Evolutionary conservation across 2,797 vertebrate species (phyloP).

Genomic region (Poeciliopsis paucimaculata): DNA sequence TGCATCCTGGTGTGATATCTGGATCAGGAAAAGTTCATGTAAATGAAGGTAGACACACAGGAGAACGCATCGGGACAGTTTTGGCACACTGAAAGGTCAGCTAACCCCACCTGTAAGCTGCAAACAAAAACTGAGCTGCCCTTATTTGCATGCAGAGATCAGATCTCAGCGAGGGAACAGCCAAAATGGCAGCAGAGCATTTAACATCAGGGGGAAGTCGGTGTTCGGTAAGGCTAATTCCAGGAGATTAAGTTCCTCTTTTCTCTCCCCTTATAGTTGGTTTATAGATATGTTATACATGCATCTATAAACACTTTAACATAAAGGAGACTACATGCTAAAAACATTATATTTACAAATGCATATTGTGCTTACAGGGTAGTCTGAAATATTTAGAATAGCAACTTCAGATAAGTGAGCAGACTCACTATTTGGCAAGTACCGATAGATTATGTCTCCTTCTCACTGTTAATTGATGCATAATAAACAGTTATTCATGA

Average conservation of each 20-base stretch:
- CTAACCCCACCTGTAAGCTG: neutral
- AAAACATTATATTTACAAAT: too few relatives aligned
- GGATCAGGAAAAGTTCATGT: neutral
- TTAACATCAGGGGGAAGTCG: neutral
- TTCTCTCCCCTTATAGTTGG: neutral
- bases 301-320: too few relatives aligned
- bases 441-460: too few relatives aligned
- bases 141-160: constrained; percentile 11
- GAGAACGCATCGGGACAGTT: neutral
- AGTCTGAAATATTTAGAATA: too few relatives aligned
- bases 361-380: too few relatives aligned
- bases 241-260: neutral
- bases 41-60: neutral
- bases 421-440: too few relatives aligned
- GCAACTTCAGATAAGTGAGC: too few relatives aligned
- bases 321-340: too few relatives aligned
- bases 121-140: neutral
- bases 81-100: neutral
- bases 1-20: neutral
- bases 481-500: too few relatives aligned
- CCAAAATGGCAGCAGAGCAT: neutral
- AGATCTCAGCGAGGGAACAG: neutral
- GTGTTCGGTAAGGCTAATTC: neutral
- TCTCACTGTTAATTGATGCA: too few relatives aligned
- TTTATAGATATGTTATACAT: too few relatives aligned